Percentiles rank a stretch among this genome's conserved stretches.
These are phyloP conservation scores for Oryctolagus cuniculus DNA, from an alignment of 2,113 vertebrate species.

Conservation along the genomic window mOryCun1.1 NC_091434.1:7268001-7268500, in stretches of 20 bases:
- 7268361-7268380: not conserved
- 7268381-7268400: conserved; percentile 42
- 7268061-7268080: conserved; percentile 22
- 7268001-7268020: not conserved
- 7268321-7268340: conserved; percentile 23
- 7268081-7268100: conserved; percentile 5
- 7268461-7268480: not conserved
- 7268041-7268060: not conserved
- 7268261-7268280: not conserved
- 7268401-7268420: conserved; percentile 42
- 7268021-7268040: conserved; percentile 4
- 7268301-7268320: not conserved
- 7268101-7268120: not conserved
- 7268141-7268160: not conserved
- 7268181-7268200: conserved; percentile 12
- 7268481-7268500: not conserved
- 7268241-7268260: not conserved
- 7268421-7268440: not conserved
- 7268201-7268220: not conserved
- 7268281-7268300: conserved; percentile 13
- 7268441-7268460: conserved; percentile 32
- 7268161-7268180: not conserved
- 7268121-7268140: not conserved
- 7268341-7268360: not conserved
- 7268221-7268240: not conserved